Evolutionary conservation across 2,113 vertebrate species (phyloP).

Genomic region (Pygoscelis antarcticus): DNA sequence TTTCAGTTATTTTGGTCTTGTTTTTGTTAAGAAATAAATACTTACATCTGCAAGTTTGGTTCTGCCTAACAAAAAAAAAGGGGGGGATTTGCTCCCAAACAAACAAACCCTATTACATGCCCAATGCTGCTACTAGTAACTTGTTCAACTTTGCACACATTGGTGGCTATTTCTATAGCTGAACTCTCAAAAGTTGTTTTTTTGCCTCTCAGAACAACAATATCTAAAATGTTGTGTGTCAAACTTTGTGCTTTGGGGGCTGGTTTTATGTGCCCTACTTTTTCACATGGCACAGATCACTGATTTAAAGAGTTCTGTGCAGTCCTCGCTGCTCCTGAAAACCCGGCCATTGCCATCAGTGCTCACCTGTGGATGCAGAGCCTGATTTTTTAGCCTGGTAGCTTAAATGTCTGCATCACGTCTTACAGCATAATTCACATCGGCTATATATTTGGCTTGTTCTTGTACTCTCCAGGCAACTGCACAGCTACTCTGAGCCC

Average conservation of each 20-base stretch:
- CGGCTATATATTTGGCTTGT: background rate
- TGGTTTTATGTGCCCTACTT: background rate
- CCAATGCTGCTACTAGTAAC: background rate
- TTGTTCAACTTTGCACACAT: background rate
- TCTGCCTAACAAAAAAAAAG: background rate
- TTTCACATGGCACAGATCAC: background rate
- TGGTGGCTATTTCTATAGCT: background rate
- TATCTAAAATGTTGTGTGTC: background rate
- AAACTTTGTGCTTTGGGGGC: background rate
- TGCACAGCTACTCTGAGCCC: rapidly evolving
- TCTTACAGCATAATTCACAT: background rate
- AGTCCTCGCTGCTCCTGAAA: background rate
- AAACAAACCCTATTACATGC: background rate
- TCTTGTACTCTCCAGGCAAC: background rate
- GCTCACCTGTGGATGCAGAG: background rate
- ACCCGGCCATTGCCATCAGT: rapidly evolving
- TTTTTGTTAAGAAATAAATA: background rate
- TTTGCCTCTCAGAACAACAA: background rate
- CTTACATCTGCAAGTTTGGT: background rate
- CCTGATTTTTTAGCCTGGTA: background rate
- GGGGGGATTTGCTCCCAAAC: background rate
- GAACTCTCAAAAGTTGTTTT: background rate
- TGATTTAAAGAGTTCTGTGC: background rate
- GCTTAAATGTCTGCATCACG: background rate
- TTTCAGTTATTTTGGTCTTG: background rate